Evolutionary conservation across 2,888 invertebrate genomes (phyloP).

Genomic region (Hypolimnas misippus): DNA sequence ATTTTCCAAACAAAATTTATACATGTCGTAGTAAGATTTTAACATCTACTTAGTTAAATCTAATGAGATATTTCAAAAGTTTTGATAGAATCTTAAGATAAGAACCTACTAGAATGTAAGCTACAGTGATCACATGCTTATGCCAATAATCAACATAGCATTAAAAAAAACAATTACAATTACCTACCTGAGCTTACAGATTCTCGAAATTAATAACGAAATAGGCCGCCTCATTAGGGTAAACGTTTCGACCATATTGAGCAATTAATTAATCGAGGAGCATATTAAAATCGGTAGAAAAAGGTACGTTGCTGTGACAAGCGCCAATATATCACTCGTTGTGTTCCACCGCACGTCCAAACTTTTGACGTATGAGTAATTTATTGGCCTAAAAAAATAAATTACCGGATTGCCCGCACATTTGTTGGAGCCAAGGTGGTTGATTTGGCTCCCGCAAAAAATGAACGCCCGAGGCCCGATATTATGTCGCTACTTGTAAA

Average conservation of each 20-base stretch:
- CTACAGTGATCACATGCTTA: too few relatives aligned
- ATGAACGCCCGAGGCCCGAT: constrained; percentile 63
- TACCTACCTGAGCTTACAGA: not conserved
- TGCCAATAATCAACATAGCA: too few relatives aligned
- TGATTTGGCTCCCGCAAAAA: constrained; percentile 81
- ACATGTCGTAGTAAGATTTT: too few relatives aligned
- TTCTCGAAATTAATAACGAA: not conserved
- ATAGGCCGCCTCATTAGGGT: constrained; percentile 46
- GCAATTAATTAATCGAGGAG: constrained; percentile 70
- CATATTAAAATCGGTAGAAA: constrained; percentile 70
- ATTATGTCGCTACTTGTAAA: constrained; percentile 67
- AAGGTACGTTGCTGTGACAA: constrained; percentile 75
- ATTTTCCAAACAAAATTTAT: too few relatives aligned
- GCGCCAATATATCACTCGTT: constrained; percentile 78
- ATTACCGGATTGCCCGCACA: constrained; percentile 81
- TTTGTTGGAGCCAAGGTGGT: constrained; percentile 77
- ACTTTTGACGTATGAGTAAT: constrained; percentile 83
- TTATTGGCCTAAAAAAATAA: constrained; percentile 82
- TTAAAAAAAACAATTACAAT: not conserved
- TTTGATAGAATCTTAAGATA: too few relatives aligned
- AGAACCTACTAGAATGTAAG: too few relatives aligned
- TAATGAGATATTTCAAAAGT: too few relatives aligned
- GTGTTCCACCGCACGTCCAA: constrained; percentile 64
- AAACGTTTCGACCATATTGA: constrained; percentile 60
- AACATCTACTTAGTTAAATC: too few relatives aligned